Evolutionary conservation across 2,113 vertebrate species (phyloP).

Genomic region (Serinus canaria): DNA sequence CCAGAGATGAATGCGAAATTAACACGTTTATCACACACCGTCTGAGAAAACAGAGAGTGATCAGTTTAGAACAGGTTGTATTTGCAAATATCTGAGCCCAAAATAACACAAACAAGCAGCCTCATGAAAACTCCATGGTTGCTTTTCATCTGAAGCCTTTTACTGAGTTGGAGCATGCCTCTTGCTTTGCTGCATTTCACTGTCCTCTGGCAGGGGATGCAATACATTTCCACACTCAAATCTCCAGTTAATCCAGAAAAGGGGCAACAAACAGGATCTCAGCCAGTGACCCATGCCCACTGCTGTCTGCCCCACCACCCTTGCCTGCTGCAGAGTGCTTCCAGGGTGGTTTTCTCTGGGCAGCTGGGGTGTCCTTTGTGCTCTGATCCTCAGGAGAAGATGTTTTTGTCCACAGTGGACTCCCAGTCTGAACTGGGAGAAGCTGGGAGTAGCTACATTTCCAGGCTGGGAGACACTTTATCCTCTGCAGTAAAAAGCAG

Average conservation of each 20-base stretch:
- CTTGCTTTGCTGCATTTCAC: neutral
- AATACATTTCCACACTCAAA: neutral
- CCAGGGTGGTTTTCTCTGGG: neutral
- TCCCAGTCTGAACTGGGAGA: neutral
- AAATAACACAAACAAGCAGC: slow-evolving; percentile 38
- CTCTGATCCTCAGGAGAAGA: neutral
- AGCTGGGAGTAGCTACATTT: neutral
- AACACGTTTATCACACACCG: slow-evolving; percentile 17
- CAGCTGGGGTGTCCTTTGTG: neutral
- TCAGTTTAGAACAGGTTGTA: slow-evolving; percentile 31
- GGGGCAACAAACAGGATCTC: neutral
- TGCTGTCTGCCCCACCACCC: neutral
- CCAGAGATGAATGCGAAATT: slow-evolving; percentile 22
- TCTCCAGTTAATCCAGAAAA: neutral
- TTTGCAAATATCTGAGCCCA: slow-evolving; percentile 63
- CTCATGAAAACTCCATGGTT: neutral
- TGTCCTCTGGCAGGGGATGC: neutral
- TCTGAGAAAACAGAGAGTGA: neutral
- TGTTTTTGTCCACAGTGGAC: neutral
- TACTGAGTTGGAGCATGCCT: neutral
- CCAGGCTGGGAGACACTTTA: neutral
- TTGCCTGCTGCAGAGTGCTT: neutral
- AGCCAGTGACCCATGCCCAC: neutral
- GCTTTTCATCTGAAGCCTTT: neutral
- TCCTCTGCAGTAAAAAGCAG: neutral